phyloP scores from a whole-genome alignment of 2,113 vertebrate genomes.

The Dolichotis patagonum region DNA sequence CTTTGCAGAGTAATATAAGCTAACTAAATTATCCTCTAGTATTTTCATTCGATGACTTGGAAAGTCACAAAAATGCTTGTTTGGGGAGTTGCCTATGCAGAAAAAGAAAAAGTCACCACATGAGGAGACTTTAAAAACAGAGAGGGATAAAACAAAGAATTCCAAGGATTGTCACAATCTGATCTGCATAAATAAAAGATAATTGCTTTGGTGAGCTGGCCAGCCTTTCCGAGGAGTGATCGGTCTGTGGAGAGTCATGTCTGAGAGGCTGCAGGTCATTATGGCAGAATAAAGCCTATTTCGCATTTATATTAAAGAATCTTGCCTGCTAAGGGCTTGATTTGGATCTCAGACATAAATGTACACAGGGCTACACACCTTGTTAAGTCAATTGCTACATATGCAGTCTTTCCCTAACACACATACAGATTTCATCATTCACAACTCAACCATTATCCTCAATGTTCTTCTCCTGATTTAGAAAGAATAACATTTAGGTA shows the following conservation, averaged over 20 bases:
- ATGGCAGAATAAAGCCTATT: conserved; percentile 79
- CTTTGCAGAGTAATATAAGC: conserved; percentile 75
- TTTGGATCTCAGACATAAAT: conserved; percentile 77
- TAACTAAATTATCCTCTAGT: conserved; percentile 77
- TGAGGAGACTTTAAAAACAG: conserved; percentile 45
- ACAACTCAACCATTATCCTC: conserved; percentile 57
- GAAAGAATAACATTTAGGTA: conserved; percentile 60
- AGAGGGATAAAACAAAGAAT: conserved; percentile 71
- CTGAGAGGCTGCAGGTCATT: conserved; percentile 80
- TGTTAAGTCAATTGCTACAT: conserved; percentile 81
- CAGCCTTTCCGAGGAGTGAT: conserved; percentile 74
- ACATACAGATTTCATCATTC: conserved; percentile 68
- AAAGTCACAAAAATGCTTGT: conserved; percentile 77
- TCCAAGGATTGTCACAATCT: conserved; percentile 76
- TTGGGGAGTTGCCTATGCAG: conserved; percentile 70
- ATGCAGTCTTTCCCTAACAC: conserved; percentile 65
- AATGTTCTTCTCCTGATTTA: conserved; percentile 63
- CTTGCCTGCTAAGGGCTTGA: conserved; percentile 81
- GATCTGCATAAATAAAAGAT: conserved; percentile 84
- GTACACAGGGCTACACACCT: conserved; percentile 67
- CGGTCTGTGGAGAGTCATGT: conserved; percentile 80
- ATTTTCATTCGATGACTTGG: conserved; percentile 76
- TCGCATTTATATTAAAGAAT: conserved; percentile 83
- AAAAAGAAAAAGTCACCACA: conserved; percentile 66
- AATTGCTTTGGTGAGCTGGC: conserved; percentile 74